These are phyloP conservation scores for Callospermophilus lateralis DNA, from an alignment of 2,113 vertebrate species.

Conservation along the genomic window DNA sequence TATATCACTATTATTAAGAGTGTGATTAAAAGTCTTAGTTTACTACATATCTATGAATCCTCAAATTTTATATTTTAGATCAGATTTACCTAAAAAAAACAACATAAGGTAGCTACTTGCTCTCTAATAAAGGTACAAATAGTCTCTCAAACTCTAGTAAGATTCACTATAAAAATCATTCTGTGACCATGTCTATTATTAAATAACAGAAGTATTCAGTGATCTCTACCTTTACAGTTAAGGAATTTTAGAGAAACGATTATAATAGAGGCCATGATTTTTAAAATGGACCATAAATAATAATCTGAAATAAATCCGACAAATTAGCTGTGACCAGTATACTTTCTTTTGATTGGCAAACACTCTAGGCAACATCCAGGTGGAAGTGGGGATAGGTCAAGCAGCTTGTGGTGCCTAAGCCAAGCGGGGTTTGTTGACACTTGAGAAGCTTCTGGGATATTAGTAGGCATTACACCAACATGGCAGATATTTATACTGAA, in stretches of 20 bases:
- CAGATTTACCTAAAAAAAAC: background rate
- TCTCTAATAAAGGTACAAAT: background rate
- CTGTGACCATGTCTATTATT: background rate
- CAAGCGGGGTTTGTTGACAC: background rate
- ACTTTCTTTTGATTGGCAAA: background rate
- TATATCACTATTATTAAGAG: background rate
- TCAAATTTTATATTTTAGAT: background rate
- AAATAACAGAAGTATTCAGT: background rate
- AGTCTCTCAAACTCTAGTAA: background rate
- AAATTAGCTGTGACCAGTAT: background rate
- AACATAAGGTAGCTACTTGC: background rate
- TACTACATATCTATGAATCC: background rate
- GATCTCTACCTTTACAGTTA: background rate
- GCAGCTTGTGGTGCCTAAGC: background rate
- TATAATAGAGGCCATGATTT: background rate
- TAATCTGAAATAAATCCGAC: background rate
- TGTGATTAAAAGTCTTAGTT: background rate
- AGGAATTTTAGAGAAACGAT: background rate
- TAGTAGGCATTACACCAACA: background rate
- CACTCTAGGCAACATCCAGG: background rate
- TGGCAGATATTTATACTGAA: background rate
- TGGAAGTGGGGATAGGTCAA: background rate
- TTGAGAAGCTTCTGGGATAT: background rate
- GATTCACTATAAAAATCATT: constrained; percentile 23
- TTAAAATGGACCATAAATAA: constrained; percentile 10